These are phyloP conservation scores for Saturnia pavonia DNA, from an alignment of 2,888 invertebrate genomes.

Conservation along the genomic window DNA sequence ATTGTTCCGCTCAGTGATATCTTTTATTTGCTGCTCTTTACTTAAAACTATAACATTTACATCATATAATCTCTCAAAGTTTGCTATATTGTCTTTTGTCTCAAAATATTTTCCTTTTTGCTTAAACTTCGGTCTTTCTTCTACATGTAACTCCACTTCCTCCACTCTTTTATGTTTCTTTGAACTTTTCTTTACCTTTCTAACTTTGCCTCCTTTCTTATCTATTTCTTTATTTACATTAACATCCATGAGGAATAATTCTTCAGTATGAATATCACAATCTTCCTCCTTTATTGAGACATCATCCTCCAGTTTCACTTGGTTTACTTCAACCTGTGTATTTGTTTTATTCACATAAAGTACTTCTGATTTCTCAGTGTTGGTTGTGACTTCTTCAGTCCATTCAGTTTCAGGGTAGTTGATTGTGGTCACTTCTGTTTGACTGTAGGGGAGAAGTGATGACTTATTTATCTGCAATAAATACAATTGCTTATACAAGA, in stretches of 20 bases:
- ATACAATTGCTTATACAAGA: background rate
- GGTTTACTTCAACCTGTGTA: background rate
- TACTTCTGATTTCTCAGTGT: background rate
- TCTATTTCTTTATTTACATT: slow-evolving; percentile 7
- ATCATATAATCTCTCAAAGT: slow-evolving; percentile 33
- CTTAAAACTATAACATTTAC: slow-evolving; percentile 32
- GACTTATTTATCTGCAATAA: background rate
- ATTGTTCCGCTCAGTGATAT: slow-evolving; percentile 34
- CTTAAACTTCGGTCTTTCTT: slow-evolving; percentile 14
- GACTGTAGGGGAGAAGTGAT: background rate
- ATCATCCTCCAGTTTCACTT: slow-evolving; percentile 11
- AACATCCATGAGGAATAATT: background rate
- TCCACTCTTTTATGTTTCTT: slow-evolving; percentile 6
- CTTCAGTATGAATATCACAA: background rate
- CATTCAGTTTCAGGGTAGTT: background rate
- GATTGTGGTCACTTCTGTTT: background rate
- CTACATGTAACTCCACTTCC: background rate
- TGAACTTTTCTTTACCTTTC: background rate
- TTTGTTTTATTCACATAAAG: background rate
- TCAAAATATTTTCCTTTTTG: slow-evolving; percentile 29
- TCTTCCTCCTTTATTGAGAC: slow-evolving; percentile 3
- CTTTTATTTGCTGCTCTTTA: slow-evolving; percentile 33
- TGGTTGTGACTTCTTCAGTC: background rate
- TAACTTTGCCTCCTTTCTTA: background rate
- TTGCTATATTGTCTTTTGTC: slow-evolving; percentile 29